These are phyloP conservation scores for Triplophysa rosa DNA, from an alignment of 2,113 vertebrate genomes.

Conservation along the genomic window DNA sequence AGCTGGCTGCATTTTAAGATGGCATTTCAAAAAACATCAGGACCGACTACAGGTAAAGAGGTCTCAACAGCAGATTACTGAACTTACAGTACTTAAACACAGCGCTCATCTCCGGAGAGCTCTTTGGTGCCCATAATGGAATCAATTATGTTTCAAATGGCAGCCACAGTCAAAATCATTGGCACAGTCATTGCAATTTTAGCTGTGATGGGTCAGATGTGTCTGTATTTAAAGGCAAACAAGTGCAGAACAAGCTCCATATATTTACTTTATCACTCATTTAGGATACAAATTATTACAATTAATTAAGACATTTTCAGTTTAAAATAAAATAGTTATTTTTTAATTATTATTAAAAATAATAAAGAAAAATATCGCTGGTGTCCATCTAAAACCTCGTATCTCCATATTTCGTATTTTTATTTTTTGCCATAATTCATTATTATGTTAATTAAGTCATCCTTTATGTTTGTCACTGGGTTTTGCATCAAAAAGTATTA, in stretches of 20 bases:
- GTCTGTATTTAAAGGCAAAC: neutral
- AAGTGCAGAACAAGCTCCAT: neutral
- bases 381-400: too few species aligned
- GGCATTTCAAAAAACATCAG: slow-evolving; percentile 71
- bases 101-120: slow-evolving; percentile 73
- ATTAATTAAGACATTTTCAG: neutral
- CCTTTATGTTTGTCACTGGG: too few species aligned
- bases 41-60: slow-evolving; percentile 60
- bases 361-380: too few species aligned
- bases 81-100: slow-evolving; percentile 67
- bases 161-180: neutral
- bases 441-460: too few species aligned
- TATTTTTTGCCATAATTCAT: too few species aligned
- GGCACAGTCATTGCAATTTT: neutral
- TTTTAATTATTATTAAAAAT: too few species aligned
- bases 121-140: slow-evolving; percentile 70
- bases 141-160: slow-evolving; percentile 68
- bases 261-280: too few species aligned
- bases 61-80: slow-evolving; percentile 70
- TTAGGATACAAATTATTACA: neutral
- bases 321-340: too few species aligned
- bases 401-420: too few species aligned
- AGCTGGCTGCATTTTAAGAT: slow-evolving; percentile 70
- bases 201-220: neutral
- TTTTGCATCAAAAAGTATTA: too few species aligned